These are phyloP conservation scores for Tyrannus savana DNA, from an alignment of 2,113 vertebrate species.

Conservation along the genomic window DNA sequence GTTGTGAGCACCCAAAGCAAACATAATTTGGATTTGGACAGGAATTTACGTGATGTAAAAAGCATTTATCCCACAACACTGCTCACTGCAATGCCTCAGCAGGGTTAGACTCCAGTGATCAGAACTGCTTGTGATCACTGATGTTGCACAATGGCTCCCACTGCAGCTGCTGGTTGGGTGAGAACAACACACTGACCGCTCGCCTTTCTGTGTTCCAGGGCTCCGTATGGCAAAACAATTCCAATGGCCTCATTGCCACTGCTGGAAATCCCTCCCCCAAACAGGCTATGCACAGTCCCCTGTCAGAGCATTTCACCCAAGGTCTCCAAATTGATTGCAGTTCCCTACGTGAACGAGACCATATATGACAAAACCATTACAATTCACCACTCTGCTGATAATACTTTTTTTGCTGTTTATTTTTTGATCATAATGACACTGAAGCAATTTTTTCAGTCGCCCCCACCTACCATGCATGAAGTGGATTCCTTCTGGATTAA, in stretches of 20 bases:
- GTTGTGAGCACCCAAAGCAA: background rate
- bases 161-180: background rate
- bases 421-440: background rate
- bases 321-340: background rate
- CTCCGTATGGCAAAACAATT: background rate
- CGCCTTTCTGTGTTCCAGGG: background rate
- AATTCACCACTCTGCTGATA: background rate
- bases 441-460: background rate
- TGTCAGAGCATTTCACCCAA: background rate
- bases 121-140: background rate
- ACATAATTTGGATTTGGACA: background rate
- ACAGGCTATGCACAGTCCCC: no score
- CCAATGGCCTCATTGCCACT: background rate
- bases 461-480: background rate
- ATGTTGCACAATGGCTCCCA: background rate
- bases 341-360: background rate
- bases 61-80: background rate
- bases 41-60: background rate
- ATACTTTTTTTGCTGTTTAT: background rate
- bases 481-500: background rate
- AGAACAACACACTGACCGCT: background rate
- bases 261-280: fast-evolving
- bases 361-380: background rate
- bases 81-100: background rate
- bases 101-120: background rate